Evolutionary conservation across 2,797 vertebrate species (phyloP).

Genomic region (Sorex maritimensis): DNA sequence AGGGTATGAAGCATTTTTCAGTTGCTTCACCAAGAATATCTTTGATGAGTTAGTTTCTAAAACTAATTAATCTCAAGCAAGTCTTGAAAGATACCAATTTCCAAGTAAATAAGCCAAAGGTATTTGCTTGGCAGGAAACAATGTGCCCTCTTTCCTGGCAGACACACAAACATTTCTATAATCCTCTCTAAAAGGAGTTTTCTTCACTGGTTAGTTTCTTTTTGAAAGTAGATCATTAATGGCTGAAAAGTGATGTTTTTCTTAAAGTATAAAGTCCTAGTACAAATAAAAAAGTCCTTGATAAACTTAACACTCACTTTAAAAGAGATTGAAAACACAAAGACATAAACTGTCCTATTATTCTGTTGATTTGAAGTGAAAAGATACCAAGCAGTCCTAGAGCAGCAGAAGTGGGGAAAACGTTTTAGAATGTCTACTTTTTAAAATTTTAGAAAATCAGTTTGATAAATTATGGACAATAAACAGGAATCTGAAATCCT

Average conservation of each 20-base stretch:
- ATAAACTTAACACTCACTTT: not conserved
- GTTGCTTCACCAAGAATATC: not conserved
- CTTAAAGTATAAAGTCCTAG: not conserved
- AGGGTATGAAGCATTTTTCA: not conserved
- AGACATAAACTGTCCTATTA: not conserved
- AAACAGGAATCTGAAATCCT: constrained; percentile 17
- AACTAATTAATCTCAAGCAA: not conserved
- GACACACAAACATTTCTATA: not conserved
- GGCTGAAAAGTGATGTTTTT: constrained; percentile 7
- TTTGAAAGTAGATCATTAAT: not conserved
- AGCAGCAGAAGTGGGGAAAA: not conserved
- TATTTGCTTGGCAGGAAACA: constrained; percentile 6
- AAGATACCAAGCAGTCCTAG: not conserved
- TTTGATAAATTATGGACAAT: not conserved
- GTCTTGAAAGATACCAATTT: not conserved
- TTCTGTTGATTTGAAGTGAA: not conserved
- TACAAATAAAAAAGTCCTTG: not conserved
- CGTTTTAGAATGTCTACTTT: not conserved
- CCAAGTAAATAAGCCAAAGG: not conserved
- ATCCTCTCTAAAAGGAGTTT: constrained; percentile 10
- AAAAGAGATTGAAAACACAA: not conserved
- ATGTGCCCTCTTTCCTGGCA: not conserved
- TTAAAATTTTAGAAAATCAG: not conserved
- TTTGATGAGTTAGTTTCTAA: not conserved
- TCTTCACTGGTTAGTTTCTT: constrained; percentile 20